Conservation (phyloP, 2,888 invertebrate species). For the Ernsta delagoae region DNA sequence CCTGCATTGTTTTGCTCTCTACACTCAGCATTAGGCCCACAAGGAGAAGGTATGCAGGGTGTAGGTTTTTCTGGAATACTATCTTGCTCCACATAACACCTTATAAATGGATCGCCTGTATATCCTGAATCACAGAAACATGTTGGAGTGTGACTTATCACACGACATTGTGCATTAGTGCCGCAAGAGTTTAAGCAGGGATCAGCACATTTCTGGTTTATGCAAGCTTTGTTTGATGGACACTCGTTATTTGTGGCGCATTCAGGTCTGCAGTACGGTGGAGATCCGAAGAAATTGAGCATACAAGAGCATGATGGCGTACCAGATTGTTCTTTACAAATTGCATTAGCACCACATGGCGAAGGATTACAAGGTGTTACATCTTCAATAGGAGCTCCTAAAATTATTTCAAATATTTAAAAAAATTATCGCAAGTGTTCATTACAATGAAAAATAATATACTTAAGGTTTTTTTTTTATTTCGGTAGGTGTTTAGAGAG, state of each 20-base stretch:
- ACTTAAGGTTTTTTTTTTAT: neutral
- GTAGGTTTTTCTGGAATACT: conserved; percentile 71
- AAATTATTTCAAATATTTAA: conserved; percentile 41
- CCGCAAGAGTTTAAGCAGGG: conserved; percentile 90
- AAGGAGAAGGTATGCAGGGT: conserved; percentile 86
- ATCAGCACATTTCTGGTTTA: conserved; percentile 87
- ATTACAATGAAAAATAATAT: neutral
- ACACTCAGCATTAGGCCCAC: conserved; percentile 87
- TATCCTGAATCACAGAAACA: conserved; percentile 88
- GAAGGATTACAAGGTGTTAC: conserved; percentile 88
- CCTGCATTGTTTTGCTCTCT: conserved; percentile 84
- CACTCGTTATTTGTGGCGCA: conserved; percentile 90
- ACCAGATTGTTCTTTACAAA: conserved; percentile 83
- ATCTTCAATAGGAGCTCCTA: conserved; percentile 81
- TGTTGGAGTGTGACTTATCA: conserved; percentile 90
- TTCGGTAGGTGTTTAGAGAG: too few relatives aligned
- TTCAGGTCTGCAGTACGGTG: conserved; percentile 91
- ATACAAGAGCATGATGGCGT: conserved; percentile 89
- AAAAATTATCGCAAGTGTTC: neutral
- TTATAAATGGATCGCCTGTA: conserved; percentile 88
- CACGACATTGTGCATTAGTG: conserved; percentile 88
- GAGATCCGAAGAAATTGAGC: conserved; percentile 88
- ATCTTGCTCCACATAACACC: conserved; percentile 79
- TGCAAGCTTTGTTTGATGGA: conserved; percentile 86
- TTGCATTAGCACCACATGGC: conserved; percentile 88